phyloP scores from a whole-genome alignment of 2,888 invertebrate species.

The Lapara coniferarum region DNA sequence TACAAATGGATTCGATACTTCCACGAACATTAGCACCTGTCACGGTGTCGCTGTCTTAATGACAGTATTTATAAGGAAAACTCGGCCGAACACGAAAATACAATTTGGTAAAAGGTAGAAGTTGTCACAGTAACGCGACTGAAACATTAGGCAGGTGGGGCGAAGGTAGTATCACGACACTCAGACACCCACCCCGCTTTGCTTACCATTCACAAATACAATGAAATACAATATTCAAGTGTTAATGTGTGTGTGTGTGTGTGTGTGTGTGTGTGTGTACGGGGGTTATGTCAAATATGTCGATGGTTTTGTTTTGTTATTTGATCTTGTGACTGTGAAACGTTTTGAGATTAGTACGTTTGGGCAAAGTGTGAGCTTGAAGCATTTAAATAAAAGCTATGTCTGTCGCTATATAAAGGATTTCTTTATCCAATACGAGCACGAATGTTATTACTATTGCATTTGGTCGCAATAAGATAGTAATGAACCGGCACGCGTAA shows the following conservation, averaged over 20 bases:
- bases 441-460: no score
- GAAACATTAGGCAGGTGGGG: slow-evolving; percentile 73
- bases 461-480: no score
- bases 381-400: no score
- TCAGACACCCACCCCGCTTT: slow-evolving; percentile 47
- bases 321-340: neutral
- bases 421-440: no score
- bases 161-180: slow-evolving; percentile 53
- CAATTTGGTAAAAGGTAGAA: slow-evolving; percentile 81
- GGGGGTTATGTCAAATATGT: slow-evolving; percentile 9
- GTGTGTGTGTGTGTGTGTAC: no score
- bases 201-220: slow-evolving; percentile 59
- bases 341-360: no score
- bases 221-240: slow-evolving; percentile 53
- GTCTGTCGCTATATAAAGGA: no score
- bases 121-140: slow-evolving; percentile 80
- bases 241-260: slow-evolving; percentile 53
- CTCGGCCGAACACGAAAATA: slow-evolving; percentile 81
- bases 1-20: slow-evolving; percentile 71
- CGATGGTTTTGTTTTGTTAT: neutral
- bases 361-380: no score
- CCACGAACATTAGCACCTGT: slow-evolving; percentile 78
- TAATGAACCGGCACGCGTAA: neutral
- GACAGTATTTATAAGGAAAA: slow-evolving; percentile 84
- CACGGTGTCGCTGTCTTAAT: slow-evolving; percentile 77